Evolutionary conservation across 2,113 vertebrate species (phyloP).

Genomic region (Callospermophilus lateralis): DNA sequence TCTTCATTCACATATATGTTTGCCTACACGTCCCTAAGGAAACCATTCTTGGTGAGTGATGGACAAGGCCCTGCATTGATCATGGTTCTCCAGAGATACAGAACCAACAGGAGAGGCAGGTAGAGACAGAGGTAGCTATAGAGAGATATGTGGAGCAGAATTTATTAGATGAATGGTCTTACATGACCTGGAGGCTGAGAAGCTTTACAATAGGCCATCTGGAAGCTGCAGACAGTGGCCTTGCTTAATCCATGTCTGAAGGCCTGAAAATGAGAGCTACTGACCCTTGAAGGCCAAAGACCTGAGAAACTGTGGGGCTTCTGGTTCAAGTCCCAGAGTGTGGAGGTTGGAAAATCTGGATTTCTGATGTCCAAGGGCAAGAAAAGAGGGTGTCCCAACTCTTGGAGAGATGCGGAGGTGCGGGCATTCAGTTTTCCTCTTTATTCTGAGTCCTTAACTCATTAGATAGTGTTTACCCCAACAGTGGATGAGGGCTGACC

Average conservation of each 20-base stretch:
- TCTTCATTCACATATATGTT: too few relatives aligned
- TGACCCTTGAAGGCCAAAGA: background rate
- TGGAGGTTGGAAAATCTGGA: background rate
- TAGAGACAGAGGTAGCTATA: too few relatives aligned
- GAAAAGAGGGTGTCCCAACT: background rate
- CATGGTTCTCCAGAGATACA: too few relatives aligned
- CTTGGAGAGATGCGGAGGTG: fast-evolving
- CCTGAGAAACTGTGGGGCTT: background rate
- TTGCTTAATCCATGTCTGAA: background rate
- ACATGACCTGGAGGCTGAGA: background rate
- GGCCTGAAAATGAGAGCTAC: background rate
- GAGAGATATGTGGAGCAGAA: fast-evolving
- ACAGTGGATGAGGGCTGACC: background rate
- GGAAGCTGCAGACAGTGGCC: background rate
- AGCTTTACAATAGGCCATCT: background rate
- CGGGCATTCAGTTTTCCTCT: background rate
- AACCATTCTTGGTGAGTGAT: too few relatives aligned
- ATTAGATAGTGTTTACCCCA: background rate
- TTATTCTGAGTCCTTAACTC: background rate
- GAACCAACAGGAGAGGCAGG: too few relatives aligned
- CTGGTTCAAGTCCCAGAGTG: background rate
- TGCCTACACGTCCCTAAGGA: too few relatives aligned
- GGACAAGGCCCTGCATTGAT: too few relatives aligned
- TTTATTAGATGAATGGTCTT: background rate
- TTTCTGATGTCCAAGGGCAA: background rate